Evolutionary conservation across 2,888 invertebrate genomes (phyloP).

Genomic region (Aporophyla lueneburgensis): DNA sequence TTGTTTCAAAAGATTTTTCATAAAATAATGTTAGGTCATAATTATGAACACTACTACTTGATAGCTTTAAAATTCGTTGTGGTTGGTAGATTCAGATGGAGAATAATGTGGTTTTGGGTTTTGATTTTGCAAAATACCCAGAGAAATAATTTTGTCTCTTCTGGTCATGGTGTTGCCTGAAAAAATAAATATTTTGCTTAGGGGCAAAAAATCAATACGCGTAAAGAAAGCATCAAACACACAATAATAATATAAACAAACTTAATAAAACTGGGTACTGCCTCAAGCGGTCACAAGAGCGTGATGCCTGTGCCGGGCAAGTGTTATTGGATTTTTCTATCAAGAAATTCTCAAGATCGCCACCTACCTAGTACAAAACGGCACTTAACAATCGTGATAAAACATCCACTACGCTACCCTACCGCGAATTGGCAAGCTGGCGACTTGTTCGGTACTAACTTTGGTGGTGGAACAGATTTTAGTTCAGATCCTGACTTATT

Average conservation of each 20-base stretch:
- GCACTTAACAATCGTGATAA: not conserved
- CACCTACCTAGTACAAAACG: conserved; percentile 1
- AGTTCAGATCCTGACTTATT: too few species aligned
- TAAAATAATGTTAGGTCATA: too few species aligned
- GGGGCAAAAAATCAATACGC: conserved; percentile 2
- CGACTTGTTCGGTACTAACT: not conserved
- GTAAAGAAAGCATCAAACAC: conserved; percentile 3
- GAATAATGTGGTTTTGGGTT: not conserved
- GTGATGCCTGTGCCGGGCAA: not conserved
- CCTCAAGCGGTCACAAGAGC: conserved; percentile 3
- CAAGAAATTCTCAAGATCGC: not conserved
- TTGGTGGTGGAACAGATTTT: not conserved
- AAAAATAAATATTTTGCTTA: conserved; percentile 3
- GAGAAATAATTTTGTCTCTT: not conserved
- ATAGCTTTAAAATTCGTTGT: conserved; percentile 10
- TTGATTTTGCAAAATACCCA: conserved; percentile 1
- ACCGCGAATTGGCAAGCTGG: not conserved
- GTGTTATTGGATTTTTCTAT: conserved; percentile 5
- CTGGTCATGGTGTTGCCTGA: conserved; percentile 12
- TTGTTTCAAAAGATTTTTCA: conserved; percentile 6
- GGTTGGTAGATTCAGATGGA: not conserved
- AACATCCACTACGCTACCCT: conserved; percentile 4
- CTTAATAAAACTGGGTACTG: conserved; percentile 2
- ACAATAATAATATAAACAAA: not conserved
- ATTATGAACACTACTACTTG: too few species aligned